phyloP scores from a whole-genome alignment of 2,113 vertebrate species.

The Serinus canaria region DNA sequence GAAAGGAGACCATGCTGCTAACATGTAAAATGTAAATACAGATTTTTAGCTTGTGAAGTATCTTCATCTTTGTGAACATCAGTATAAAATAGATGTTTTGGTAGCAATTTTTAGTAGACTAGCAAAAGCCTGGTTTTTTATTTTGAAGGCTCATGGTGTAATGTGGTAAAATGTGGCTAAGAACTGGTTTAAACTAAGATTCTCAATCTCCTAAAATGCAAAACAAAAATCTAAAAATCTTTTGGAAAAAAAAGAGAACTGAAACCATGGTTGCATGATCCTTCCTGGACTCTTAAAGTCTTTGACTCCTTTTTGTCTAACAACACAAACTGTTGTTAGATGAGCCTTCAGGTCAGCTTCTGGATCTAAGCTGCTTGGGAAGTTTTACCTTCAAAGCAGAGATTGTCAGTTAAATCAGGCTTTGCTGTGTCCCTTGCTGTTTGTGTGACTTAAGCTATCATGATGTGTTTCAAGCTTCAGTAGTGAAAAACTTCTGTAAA shows the following conservation, averaged over 20 bases:
- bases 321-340: not conserved
- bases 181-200: not conserved
- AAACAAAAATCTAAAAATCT: not conserved
- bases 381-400: not conserved
- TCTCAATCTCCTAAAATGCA: not conserved
- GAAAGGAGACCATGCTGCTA: not conserved
- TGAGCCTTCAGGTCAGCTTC: not conserved
- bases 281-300: not conserved
- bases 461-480: not conserved
- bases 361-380: not conserved
- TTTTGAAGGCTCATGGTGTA: not conserved
- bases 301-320: not conserved
- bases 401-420: not conserved
- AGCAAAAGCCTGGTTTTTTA: not conserved
- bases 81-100: not conserved
- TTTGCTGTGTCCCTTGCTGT: not conserved
- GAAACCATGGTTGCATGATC: not conserved
- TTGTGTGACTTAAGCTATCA: not conserved
- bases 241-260: not conserved
- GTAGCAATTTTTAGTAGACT: not conserved
- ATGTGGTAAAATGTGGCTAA: not conserved
- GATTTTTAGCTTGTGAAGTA: not conserved
- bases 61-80: not conserved
- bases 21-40: not conserved
- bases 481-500: not conserved